Percentiles rank a stretch among this genome's conserved stretches.
Conservation (phyloP, 2,113 vertebrate genomes). For the Pavo muticus region DNA sequence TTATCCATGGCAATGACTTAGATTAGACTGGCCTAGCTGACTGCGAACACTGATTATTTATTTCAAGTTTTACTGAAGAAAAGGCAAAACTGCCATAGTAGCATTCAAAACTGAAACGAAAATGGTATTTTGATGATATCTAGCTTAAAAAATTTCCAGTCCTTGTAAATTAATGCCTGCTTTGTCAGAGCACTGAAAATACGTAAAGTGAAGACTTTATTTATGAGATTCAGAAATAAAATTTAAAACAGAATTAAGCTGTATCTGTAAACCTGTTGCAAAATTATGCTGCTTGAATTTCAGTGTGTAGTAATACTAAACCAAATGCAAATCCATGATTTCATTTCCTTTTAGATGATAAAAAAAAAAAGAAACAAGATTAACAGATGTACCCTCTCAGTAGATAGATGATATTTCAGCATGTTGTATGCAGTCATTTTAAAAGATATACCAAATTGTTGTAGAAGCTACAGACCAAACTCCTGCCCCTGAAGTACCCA, state of each 20-base stretch:
- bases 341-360: background rate
- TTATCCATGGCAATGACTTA: background rate
- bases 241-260: background rate
- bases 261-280: background rate
- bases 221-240: background rate
- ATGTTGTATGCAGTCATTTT: background rate
- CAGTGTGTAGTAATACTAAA: background rate
- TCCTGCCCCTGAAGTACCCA: background rate
- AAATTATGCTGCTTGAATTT: background rate
- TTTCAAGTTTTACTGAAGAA: background rate
- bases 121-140: background rate
- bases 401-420: background rate
- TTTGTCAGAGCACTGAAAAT: background rate
- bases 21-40: background rate
- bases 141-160: background rate
- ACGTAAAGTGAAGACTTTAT: background rate
- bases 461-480: background rate
- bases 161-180: background rate
- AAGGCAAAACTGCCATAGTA: background rate
- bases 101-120: background rate
- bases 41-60: background rate
- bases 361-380: background rate
- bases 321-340: background rate
- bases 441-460: background rate
- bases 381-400: background rate